Percentiles rank a stretch among this genome's conserved stretches.
These are phyloP conservation scores for Drosophila trapezifrons DNA, from an alignment of 1,140 invertebrate genomes.

Conservation along the genomic window DNA sequence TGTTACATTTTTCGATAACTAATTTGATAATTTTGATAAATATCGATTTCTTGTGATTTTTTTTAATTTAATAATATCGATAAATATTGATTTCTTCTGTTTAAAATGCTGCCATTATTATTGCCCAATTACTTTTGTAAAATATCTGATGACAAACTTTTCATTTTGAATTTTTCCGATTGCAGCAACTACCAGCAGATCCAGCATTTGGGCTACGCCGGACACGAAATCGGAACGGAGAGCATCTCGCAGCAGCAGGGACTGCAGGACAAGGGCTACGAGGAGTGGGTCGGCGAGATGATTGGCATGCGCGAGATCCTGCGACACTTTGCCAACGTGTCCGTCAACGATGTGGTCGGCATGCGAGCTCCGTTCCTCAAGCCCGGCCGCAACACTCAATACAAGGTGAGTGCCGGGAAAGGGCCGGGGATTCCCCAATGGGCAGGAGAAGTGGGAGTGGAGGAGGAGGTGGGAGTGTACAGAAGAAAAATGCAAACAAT, in stretches of 20 bases:
- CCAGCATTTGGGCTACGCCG: conserved; percentile 93
- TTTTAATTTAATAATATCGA: too few species aligned
- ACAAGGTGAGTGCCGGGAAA: conserved; percentile 88
- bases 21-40: too few species aligned
- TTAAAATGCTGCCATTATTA: neutral
- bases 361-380: conserved; percentile 95
- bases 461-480: neutral
- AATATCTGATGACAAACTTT: neutral
- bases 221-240: conserved; percentile 96
- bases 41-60: too few species aligned
- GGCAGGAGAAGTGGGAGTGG: too few species aligned
- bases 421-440: neutral
- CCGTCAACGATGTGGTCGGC: conserved; percentile 92
- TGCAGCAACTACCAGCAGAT: conserved; percentile 96
- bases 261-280: conserved; percentile 93
- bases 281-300: conserved; percentile 97
- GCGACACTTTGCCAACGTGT: conserved; percentile 92
- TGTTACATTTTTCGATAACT: too few species aligned
- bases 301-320: conserved; percentile 96
- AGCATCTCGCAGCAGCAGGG: conserved; percentile 93
- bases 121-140: neutral
- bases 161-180: conserved; percentile 28
- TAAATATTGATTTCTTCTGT: neutral
- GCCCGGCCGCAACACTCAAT: conserved; percentile 95
- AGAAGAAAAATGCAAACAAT: conserved; percentile 48